A percentile compares a stretch with the other conserved stretches of the same genome.
These are phyloP conservation scores for Acyrthosiphon pisum DNA, from an alignment of 1,140 invertebrate genomes.

Conservation along the genomic window DNA sequence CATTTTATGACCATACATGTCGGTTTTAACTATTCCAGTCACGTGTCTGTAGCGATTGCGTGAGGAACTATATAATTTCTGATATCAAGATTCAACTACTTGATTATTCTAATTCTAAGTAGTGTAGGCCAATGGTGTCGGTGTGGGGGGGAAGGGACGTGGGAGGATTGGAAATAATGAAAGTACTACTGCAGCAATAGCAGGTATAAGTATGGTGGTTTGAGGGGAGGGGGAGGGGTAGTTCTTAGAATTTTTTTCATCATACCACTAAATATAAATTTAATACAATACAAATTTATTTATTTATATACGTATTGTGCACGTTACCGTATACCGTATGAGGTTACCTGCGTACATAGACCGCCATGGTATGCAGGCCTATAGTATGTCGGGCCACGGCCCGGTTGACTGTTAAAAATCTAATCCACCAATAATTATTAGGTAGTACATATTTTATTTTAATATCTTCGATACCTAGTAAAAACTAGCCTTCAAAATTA, in stretches of 20 bases:
- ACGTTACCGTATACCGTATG: no score
- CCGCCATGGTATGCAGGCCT: background rate
- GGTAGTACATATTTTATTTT: background rate
- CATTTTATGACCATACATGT: constrained; percentile 42
- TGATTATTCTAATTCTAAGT: constrained; percentile 44
- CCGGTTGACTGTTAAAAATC: no score
- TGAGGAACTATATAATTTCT: constrained; percentile 47
- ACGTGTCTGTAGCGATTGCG: constrained; percentile 44
- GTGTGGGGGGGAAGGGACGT: background rate
- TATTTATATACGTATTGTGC: no score
- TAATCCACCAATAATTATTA: background rate
- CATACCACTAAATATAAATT: background rate
- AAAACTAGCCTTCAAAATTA: no score
- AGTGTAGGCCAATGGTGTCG: background rate
- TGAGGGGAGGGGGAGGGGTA: background rate
- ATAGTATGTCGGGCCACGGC: background rate
- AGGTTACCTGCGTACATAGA: no score
- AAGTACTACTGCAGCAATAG: background rate
- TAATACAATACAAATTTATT: background rate
- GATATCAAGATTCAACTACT: constrained; percentile 42
- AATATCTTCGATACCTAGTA: no score
- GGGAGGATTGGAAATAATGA: constrained; percentile 26
- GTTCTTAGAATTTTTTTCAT: background rate
- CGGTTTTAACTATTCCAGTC: constrained; percentile 47
- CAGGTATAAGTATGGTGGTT: background rate